Percentiles rank a stretch among this genome's conserved stretches.
These are phyloP conservation scores for Macrotis lagotis DNA, from an alignment of 2,113 vertebrate genomes.

Conservation along the genomic window DNA sequence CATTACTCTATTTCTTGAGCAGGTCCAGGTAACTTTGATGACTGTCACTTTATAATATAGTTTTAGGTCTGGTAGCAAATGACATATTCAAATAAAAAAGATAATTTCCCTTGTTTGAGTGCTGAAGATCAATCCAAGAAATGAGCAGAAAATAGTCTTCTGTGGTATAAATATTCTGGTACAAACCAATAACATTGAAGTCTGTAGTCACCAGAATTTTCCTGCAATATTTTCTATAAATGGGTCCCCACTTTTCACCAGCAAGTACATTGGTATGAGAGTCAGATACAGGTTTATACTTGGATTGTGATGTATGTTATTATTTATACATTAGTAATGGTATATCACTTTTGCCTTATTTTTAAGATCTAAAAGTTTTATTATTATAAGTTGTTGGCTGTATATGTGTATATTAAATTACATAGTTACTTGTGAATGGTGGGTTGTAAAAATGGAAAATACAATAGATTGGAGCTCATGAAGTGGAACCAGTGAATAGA, in stretches of 20 bases:
- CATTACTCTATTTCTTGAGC: too few relatives aligned
- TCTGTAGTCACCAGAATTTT: background rate
- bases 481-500: background rate
- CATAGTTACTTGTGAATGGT: background rate
- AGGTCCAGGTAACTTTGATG: too few relatives aligned
- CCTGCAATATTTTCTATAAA: background rate
- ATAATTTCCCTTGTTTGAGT: background rate
- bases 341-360: background rate
- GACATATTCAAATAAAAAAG: background rate
- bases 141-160: background rate
- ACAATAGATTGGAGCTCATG: background rate
- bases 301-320: background rate
- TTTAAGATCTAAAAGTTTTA: background rate
- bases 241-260: background rate
- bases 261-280: background rate
- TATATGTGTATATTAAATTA: background rate
- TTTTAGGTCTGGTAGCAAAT: too few relatives aligned
- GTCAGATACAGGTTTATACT: background rate
- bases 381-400: background rate
- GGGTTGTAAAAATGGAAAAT: background rate
- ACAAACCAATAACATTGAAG: background rate
- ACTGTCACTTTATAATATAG: too few relatives aligned
- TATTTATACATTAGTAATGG: background rate
- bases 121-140: background rate
- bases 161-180: background rate